A percentile compares a stretch with the other conserved stretches of the same genome.
Evolutionary conservation across 2,797 vertebrate species (phyloP).

Genomic region (Oophaga sylvatica): DNA sequence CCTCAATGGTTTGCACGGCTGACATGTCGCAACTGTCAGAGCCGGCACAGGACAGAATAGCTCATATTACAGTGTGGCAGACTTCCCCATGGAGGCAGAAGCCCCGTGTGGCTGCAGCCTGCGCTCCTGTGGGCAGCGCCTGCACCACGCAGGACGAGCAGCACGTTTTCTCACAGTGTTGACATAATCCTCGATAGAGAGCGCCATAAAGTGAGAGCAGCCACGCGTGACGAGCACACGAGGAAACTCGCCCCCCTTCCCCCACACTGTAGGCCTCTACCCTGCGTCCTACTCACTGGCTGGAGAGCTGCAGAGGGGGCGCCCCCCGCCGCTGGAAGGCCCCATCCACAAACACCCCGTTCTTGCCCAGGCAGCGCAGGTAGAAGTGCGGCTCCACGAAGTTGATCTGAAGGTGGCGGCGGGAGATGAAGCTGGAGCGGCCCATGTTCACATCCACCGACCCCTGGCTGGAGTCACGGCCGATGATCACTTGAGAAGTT

Average conservation of each 20-base stretch:
- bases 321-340: slow-evolving; percentile 95
- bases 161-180: slow-evolving; percentile 22
- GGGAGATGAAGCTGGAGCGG: slow-evolving; percentile 94
- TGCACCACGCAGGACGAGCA: neutral
- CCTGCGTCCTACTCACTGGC: slow-evolving; percentile 82
- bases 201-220: neutral
- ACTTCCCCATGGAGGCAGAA: neutral
- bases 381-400: slow-evolving; percentile 90
- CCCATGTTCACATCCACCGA: slow-evolving; percentile 98
- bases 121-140: too few species aligned
- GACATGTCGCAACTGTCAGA: neutral
- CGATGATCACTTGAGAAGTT: slow-evolving; percentile 90
- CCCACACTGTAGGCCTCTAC: neutral
- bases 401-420: slow-evolving; percentile 90
- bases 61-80: too few species aligned
- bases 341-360: slow-evolving; percentile 97
- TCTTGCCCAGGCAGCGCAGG: slow-evolving; percentile 94
- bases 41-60: neutral
- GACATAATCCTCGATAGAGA: neutral
- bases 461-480: slow-evolving; percentile 96
- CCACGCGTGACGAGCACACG: neutral
- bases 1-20: too few species aligned
- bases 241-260: neutral
- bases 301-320: slow-evolving; percentile 86
- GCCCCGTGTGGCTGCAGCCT: neutral